A percentile compares a stretch with the other conserved stretches of the same genome.
phyloP scores from a whole-genome alignment of 2,888 invertebrate genomes.

The Drosophila pseudotalamancana region DNA sequence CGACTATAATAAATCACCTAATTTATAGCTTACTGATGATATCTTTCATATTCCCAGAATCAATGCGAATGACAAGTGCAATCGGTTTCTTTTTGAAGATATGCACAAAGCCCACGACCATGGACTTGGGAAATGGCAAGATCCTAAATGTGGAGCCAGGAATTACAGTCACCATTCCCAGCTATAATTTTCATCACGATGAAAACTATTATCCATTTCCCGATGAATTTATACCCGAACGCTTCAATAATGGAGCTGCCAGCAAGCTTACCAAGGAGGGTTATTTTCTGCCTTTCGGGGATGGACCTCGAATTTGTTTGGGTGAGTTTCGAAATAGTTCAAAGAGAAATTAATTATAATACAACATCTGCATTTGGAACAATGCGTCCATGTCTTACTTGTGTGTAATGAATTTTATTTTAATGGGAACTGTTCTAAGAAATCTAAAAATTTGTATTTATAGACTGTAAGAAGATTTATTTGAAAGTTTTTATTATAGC shows the following conservation, averaged over 20 bases:
- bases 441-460: too few relatives aligned
- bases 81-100: constrained; percentile 63
- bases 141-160: constrained; percentile 67
- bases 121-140: constrained; percentile 58
- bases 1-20: too few relatives aligned
- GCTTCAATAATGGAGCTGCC: constrained; percentile 71
- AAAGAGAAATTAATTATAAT: too few relatives aligned
- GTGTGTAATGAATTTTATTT: too few relatives aligned
- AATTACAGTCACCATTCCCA: constrained; percentile 72
- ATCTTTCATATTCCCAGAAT: constrained; percentile 51
- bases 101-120: constrained; percentile 61
- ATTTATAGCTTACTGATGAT: neutral
- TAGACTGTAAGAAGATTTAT: too few relatives aligned
- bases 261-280: constrained; percentile 72
- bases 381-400: too few relatives aligned
- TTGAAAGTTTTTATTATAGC: too few relatives aligned
- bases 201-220: constrained; percentile 62
- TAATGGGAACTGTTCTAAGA: too few relatives aligned
- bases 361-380: too few relatives aligned
- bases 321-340: constrained; percentile 58
- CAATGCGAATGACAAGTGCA: constrained; percentile 72
- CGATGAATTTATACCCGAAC: constrained; percentile 71
- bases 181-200: constrained; percentile 79
- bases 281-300: constrained; percentile 77
- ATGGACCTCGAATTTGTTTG: constrained; percentile 81